phyloP scores from a whole-genome alignment of 2,113 vertebrate species.

The Clarias magur region DNA sequence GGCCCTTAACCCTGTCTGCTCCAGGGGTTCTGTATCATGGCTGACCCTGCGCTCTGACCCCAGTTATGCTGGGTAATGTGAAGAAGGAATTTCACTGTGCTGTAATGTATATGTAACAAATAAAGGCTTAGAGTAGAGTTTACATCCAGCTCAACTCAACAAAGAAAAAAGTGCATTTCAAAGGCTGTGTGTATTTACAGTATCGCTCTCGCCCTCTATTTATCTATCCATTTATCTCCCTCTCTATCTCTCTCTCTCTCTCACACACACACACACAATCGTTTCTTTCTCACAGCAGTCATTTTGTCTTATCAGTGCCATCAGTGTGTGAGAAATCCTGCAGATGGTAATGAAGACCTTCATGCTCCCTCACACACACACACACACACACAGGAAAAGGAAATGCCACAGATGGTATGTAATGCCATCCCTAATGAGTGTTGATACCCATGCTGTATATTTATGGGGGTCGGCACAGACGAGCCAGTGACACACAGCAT shows the following conservation, averaged over 20 bases:
- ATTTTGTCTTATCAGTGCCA: conserved; percentile 28
- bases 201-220: background rate
- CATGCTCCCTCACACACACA: conserved; percentile 11
- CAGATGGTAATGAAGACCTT: conserved; percentile 31
- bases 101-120: too few relatives aligned
- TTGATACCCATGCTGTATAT: conserved; percentile 56
- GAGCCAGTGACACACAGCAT: background rate
- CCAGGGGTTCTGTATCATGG: too few relatives aligned
- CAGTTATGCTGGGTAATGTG: too few relatives aligned
- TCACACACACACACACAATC: background rate
- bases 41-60: too few relatives aligned
- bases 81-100: too few relatives aligned
- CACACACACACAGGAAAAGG: conserved; percentile 65
- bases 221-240: background rate
- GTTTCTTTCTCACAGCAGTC: background rate
- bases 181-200: background rate
- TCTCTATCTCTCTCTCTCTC: background rate
- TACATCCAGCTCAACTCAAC: background rate
- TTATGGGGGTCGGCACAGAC: conserved; percentile 48
- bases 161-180: background rate
- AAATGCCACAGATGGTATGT: conserved; percentile 73
- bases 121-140: background rate
- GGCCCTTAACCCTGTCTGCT: too few relatives aligned
- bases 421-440: conserved; percentile 68
- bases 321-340: conserved; percentile 34